A percentile compares a stretch with the other conserved stretches of the same genome.
These are phyloP conservation scores for Plecotus auritus DNA, from an alignment of 2,113 vertebrate genomes.

Conservation along the genomic window DNA sequence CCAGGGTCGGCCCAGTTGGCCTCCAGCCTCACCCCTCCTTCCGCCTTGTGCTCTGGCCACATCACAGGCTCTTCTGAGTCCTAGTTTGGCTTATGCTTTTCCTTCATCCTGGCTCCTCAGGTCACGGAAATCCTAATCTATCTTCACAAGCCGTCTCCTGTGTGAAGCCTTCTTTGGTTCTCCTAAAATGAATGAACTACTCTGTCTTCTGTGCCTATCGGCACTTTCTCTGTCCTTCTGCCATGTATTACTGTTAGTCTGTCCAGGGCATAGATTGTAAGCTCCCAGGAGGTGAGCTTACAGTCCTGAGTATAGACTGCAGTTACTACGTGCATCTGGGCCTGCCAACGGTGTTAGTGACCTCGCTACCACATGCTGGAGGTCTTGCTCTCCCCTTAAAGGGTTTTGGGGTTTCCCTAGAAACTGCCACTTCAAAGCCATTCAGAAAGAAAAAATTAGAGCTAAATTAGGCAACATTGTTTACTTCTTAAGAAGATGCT, in stretches of 20 bases:
- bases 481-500: slow-evolving; percentile 52
- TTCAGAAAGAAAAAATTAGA: slow-evolving; percentile 35
- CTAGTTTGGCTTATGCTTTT: background rate
- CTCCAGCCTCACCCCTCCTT: background rate
- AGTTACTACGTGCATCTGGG: fast-evolving
- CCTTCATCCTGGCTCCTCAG: background rate
- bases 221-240: too few species aligned
- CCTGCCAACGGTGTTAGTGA: background rate
- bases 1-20: background rate
- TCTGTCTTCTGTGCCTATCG: too few species aligned
- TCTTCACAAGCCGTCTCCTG: background rate
- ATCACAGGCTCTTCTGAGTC: background rate
- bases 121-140: background rate
- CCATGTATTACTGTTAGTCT: fast-evolving
- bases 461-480: slow-evolving; percentile 47
- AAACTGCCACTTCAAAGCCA: slow-evolving; percentile 62
- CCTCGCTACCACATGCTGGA: background rate
- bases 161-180: background rate
- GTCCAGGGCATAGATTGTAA: too few species aligned
- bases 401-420: slow-evolving; percentile 57
- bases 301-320: fast-evolving
- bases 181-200: background rate
- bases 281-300: background rate
- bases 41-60: background rate
- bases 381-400: background rate